Evolutionary conservation across 2,888 invertebrate species (phyloP).

Genomic region (Bombyx huttoni): DNA sequence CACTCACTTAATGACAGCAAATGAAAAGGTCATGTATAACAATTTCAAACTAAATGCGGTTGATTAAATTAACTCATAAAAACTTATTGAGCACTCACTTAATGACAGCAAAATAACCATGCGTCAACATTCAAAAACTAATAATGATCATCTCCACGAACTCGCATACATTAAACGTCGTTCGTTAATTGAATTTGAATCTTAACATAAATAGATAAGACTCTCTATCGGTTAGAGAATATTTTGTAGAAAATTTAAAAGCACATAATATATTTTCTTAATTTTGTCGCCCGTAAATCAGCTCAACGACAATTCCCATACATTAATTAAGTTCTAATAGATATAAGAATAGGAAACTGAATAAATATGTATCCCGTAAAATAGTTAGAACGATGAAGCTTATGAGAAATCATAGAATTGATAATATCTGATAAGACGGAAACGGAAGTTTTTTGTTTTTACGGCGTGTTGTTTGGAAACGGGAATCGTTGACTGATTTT

Average conservation of each 20-base stretch:
- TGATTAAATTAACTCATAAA: too few species aligned
- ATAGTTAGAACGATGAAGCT: background rate
- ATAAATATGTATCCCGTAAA: constrained; percentile 7
- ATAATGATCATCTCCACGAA: background rate
- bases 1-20: background rate
- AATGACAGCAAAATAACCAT: background rate
- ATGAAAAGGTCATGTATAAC: background rate
- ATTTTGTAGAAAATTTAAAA: background rate
- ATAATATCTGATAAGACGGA: background rate
- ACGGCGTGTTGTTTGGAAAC: too few species aligned
- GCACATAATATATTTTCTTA: background rate
- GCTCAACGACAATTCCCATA: constrained; percentile 21
- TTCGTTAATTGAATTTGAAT: background rate
- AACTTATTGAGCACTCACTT: background rate
- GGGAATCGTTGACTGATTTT: too few species aligned
- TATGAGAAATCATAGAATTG: background rate
- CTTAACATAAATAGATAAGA: background rate
- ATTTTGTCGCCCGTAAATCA: background rate
- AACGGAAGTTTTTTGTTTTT: background rate
- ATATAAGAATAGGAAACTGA: constrained; percentile 6
- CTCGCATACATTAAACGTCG: background rate
- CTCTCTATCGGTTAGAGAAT: background rate
- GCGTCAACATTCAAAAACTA: background rate
- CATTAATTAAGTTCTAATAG: constrained; percentile 10
- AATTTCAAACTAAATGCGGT: too few species aligned